A percentile compares a stretch with the other conserved stretches of the same genome.
phyloP scores from a whole-genome alignment of 1,140 invertebrate genomes.

The Platyscapa corneri region DNA sequence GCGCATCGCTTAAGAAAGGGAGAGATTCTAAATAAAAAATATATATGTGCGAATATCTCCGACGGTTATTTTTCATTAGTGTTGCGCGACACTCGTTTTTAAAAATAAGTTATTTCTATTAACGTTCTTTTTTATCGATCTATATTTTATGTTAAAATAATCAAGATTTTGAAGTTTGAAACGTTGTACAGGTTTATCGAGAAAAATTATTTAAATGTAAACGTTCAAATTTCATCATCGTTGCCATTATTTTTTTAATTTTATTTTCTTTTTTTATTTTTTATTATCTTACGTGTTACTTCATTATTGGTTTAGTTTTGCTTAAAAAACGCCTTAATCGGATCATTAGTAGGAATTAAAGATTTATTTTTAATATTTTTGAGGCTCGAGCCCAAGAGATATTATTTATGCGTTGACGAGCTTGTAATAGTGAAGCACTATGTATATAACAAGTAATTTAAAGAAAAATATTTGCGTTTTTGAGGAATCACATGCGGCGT shows the following conservation, averaged over 20 bases:
- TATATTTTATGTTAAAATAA: conserved; percentile 40
- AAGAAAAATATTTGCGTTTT: conserved; percentile 10
- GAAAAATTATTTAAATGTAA: conserved; percentile 16
- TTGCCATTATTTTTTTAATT: conserved; percentile 30
- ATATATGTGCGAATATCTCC: not conserved
- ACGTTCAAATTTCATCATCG: conserved; percentile 11
- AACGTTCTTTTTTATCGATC: conserved; percentile 38
- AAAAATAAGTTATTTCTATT: conserved; percentile 38
- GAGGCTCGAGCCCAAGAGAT: conserved; percentile 26
- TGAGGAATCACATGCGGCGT: not conserved
- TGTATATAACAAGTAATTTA: conserved; percentile 42
- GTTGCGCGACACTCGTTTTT: conserved; percentile 1
- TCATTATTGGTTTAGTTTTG: conserved; percentile 38
- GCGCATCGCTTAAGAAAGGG: not conserved
- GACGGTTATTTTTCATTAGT: not conserved
- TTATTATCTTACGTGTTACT: not conserved
- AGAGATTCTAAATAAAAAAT: not conserved
- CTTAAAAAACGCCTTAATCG: conserved; percentile 32
- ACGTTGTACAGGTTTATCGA: conserved; percentile 21
- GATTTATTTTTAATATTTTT: conserved; percentile 25
- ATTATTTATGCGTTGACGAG: conserved; percentile 48
- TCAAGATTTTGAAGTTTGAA: conserved; percentile 40
- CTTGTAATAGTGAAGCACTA: conserved; percentile 47
- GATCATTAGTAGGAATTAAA: conserved; percentile 22
- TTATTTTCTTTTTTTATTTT: not conserved